phyloP scores from a whole-genome alignment of 2,797 vertebrate species.

The Manis javanica region DNA sequence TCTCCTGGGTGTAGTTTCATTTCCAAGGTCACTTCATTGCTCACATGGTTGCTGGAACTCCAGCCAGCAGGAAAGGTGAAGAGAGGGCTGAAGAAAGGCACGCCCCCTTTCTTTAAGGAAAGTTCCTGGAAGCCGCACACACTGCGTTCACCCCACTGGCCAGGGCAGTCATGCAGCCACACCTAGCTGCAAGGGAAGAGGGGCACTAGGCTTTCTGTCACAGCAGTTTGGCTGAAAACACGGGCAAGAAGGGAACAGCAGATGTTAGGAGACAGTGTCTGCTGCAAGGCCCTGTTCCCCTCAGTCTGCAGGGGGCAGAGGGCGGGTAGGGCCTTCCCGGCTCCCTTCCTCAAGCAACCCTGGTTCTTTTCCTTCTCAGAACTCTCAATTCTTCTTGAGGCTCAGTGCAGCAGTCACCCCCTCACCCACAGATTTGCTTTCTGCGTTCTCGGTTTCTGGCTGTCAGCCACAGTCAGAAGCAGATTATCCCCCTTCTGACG shows the following conservation, averaged over 20 bases:
- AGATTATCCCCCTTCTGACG: neutral
- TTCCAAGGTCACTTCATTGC: conserved; percentile 10
- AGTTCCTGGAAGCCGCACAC: neutral
- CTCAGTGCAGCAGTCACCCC: neutral
- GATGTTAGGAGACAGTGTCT: neutral
- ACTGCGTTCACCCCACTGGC: neutral
- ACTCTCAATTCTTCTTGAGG: neutral
- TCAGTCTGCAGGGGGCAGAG: neutral
- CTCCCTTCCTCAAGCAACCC: neutral
- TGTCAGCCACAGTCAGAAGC: neutral
- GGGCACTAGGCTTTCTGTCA: neutral
- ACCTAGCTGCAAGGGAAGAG: conserved; percentile 25
- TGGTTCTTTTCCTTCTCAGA: neutral
- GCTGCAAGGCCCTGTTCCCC: neutral
- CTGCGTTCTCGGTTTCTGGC: neutral
- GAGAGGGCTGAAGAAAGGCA: neutral
- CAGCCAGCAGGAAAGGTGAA: neutral
- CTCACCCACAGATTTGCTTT: neutral
- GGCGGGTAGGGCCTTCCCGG: neutral
- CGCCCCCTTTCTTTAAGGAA: neutral
- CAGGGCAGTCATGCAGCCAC: neutral
- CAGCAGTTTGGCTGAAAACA: neutral
- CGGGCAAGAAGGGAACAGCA: neutral
- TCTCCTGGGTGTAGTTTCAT: neutral
- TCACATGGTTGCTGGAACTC: neutral